phyloP scores from a whole-genome alignment of 2,888 invertebrate genomes.

The Capitulum mitella region DNA sequence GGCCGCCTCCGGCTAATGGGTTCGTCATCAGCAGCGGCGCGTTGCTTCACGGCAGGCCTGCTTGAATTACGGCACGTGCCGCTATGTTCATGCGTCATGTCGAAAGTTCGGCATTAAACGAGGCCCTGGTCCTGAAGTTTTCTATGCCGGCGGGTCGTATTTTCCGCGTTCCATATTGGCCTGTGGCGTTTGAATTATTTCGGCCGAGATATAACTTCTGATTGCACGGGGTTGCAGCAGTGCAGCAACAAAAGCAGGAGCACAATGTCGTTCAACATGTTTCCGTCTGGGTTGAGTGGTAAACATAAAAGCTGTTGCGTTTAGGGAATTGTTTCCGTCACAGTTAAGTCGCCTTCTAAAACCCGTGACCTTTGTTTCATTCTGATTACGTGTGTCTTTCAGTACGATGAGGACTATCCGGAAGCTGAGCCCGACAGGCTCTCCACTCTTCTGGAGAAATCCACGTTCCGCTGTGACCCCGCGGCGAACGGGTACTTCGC shows the following conservation, averaged over 20 bases:
- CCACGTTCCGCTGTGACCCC: conserved; percentile 70
- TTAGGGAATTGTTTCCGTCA: not conserved
- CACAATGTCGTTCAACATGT: too few species aligned
- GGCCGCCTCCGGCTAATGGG: too few species aligned
- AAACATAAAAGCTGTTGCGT: not conserved
- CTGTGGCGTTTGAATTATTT: not conserved
- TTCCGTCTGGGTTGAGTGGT: not conserved
- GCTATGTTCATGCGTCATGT: too few species aligned
- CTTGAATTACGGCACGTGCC: too few species aligned
- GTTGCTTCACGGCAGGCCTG: not conserved
- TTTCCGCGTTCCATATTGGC: not conserved
- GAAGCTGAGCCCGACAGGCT: conserved; percentile 79
- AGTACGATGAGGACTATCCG: conserved; percentile 61
- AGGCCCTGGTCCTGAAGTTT: too few species aligned
- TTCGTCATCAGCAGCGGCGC: not conserved
- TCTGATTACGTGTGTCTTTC: not conserved
- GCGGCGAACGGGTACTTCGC: conserved; percentile 86
- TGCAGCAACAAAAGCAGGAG: too few species aligned
- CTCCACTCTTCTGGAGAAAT: conserved; percentile 66
- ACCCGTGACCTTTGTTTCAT: not conserved
- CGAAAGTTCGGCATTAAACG: too few species aligned
- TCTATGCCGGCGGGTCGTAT: not conserved
- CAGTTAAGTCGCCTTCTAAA: not conserved
- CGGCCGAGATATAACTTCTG: not conserved
- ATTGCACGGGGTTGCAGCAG: too few species aligned